phyloP scores from a whole-genome alignment of 2,888 invertebrate species.

The Helicoverpa assulta region DNA sequence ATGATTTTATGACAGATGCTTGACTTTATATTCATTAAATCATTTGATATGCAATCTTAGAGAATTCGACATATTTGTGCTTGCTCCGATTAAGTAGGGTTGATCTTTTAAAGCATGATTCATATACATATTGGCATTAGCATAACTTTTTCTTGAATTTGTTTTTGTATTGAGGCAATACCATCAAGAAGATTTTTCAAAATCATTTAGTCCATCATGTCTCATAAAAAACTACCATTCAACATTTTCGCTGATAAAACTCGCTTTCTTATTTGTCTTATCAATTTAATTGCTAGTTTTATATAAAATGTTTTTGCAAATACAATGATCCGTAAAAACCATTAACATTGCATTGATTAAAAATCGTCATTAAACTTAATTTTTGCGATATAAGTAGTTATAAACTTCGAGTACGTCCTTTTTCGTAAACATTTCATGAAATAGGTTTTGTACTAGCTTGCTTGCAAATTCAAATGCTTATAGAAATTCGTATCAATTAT shows the following conservation, averaged over 20 bases:
- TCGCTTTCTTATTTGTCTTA: slow-evolving; percentile 21
- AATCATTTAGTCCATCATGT: not conserved
- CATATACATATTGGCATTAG: not conserved
- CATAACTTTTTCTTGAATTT: not conserved
- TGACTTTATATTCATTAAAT: slow-evolving; percentile 15
- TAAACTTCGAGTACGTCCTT: not conserved
- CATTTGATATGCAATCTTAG: slow-evolving; percentile 8
- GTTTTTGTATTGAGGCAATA: not conserved
- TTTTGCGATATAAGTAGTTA: slow-evolving; percentile 38
- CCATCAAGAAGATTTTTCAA: not conserved
- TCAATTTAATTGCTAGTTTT: slow-evolving; percentile 26
- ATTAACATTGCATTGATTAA: slow-evolving; percentile 46
- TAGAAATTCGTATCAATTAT: not conserved
- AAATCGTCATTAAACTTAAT: slow-evolving; percentile 38
- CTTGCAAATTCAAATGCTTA: slow-evolving; percentile 4
- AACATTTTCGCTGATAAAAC: slow-evolving; percentile 18
- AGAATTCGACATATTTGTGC: slow-evolving; percentile 11
- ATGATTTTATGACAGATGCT: slow-evolving; percentile 42
- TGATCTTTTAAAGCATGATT: slow-evolving; percentile 23
- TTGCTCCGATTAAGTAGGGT: slow-evolving; percentile 1
- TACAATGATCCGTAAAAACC: slow-evolving; percentile 42
- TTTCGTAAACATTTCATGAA: slow-evolving; percentile 14
- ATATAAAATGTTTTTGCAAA: slow-evolving; percentile 28
- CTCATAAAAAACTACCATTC: slow-evolving; percentile 9
- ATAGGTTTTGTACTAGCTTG: slow-evolving; percentile 15